Evolutionary conservation across 2,113 vertebrate species (phyloP).

Genomic region (Manacus vitellinus): DNA sequence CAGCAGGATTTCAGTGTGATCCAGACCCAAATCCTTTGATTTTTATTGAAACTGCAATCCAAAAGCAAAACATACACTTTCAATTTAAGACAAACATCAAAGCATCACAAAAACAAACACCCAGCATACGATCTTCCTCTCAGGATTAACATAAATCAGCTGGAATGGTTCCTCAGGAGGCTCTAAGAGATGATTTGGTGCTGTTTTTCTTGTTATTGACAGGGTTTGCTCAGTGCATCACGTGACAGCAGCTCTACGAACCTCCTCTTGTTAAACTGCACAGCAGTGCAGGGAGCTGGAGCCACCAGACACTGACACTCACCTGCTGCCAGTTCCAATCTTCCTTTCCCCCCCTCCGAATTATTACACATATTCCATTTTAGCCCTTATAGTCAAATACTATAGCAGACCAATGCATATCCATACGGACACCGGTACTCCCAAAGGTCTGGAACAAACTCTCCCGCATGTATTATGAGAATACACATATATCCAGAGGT

Average conservation of each 20-base stretch:
- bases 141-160: background rate
- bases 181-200: background rate
- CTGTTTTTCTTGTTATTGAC: background rate
- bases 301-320: background rate
- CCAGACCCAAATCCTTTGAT: background rate
- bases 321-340: background rate
- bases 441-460: background rate
- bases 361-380: background rate
- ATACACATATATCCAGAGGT: rapidly evolving
- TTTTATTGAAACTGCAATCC: background rate
- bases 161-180: background rate
- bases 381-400: background rate
- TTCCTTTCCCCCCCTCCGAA: rapidly evolving
- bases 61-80: background rate
- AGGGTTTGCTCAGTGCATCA: background rate
- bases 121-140: background rate
- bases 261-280: background rate
- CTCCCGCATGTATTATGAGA: background rate
- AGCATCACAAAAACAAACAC: rapidly evolving
- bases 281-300: background rate
- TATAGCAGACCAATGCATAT: rapidly evolving
- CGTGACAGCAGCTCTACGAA: background rate
- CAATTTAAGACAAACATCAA: background rate
- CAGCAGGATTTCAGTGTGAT: background rate
- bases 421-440: rapidly evolving